Evolutionary conservation across 2,888 invertebrate species (phyloP).

Genomic region (Labia minor): DNA sequence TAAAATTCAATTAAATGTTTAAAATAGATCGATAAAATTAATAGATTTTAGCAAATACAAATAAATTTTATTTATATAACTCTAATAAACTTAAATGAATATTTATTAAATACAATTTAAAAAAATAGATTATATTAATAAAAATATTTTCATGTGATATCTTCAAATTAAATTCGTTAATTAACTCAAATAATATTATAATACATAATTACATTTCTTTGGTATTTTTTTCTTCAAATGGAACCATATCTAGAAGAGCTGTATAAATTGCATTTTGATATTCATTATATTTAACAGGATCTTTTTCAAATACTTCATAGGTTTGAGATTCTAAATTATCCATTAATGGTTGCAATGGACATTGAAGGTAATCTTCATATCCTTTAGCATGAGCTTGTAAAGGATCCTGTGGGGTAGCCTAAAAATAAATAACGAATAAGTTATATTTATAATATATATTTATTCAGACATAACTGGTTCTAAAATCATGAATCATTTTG

Average conservation of each 20-base stretch:
- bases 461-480: too few relatives aligned
- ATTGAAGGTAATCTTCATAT: conserved; percentile 88
- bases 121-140: too few relatives aligned
- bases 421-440: conserved; percentile 15
- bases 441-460: too few relatives aligned
- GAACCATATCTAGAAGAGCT: conserved; percentile 54
- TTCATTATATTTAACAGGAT: conserved; percentile 86
- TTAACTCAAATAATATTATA: too few relatives aligned
- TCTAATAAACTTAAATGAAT: not conserved
- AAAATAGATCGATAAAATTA: not conserved
- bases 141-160: too few relatives aligned
- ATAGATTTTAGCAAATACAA: too few relatives aligned
- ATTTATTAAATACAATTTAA: too few relatives aligned
- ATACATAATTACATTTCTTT: conserved; percentile 44
- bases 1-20: not conserved
- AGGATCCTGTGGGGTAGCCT: conserved; percentile 30
- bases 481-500: not conserved
- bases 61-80: conserved; percentile 23
- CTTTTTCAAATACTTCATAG: conserved; percentile 96
- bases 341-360: conserved; percentile 82
- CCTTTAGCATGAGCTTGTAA: conserved; percentile 48
- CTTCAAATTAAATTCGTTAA: too few relatives aligned
- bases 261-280: conserved; percentile 73
- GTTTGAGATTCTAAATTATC: conserved; percentile 93
- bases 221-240: conserved; percentile 39